Conservation (phyloP, 2,113 vertebrate species). For the Centropus unirufus region DNA sequence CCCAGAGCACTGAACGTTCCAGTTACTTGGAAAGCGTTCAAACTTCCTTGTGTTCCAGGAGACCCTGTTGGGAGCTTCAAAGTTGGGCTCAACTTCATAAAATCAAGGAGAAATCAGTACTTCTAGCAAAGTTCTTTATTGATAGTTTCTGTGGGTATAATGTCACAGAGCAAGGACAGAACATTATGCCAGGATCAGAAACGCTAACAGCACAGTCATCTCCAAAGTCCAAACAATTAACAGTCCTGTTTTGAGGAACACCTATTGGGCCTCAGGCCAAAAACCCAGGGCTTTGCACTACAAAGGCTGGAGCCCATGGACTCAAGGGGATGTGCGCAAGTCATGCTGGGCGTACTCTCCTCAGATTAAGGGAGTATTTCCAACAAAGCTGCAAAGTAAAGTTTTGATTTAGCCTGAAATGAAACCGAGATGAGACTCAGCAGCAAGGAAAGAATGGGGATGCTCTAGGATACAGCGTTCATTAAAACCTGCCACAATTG, state of each 20-base stretch:
- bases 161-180: conserved; percentile 34
- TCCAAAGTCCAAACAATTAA: not conserved
- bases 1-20: not conserved
- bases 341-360: not conserved
- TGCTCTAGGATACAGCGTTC: not conserved
- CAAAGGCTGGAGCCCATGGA: not conserved
- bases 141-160: conserved; percentile 24
- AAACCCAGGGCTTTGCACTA: not conserved
- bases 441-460: not conserved
- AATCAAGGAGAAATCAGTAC: not conserved
- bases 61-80: not conserved
- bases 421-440: not conserved
- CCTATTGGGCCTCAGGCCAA: not conserved
- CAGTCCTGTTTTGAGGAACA: conserved; percentile 8
- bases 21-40: not conserved
- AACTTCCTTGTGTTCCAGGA: not conserved
- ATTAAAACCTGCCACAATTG: not conserved
- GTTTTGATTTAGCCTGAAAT: conserved; percentile 12
- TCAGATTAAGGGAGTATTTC: not conserved
- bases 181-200: not conserved
- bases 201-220: conserved; percentile 16
- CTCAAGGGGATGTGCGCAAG: not conserved
- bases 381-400: conserved; percentile 34
- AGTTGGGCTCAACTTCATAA: not conserved
- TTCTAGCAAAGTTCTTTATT: conserved; percentile 58